These are phyloP conservation scores for Tetramorium parvispinum DNA, from an alignment of 1,140 invertebrate genomes.

Conservation along the genomic window DNA sequence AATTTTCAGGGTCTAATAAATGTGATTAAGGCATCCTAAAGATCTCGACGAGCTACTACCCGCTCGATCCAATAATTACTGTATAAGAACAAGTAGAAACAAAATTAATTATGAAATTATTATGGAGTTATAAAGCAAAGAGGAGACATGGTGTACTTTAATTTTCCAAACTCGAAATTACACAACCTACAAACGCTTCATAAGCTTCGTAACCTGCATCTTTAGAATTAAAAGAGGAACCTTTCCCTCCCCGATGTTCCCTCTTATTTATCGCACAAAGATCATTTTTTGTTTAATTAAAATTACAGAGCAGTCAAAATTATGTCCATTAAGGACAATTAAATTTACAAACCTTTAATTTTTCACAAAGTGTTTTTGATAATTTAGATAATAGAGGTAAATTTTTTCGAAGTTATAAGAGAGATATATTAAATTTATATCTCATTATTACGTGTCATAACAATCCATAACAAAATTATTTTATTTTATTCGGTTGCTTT, in stretches of 20 bases:
- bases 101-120: constrained; percentile 61
- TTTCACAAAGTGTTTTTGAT: background rate
- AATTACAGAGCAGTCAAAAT: background rate
- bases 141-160: constrained; percentile 53
- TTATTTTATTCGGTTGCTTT: background rate
- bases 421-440: constrained; percentile 8
- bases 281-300: background rate
- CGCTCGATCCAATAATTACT: constrained; percentile 51
- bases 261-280: background rate
- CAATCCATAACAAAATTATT: background rate
- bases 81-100: constrained; percentile 47
- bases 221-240: constrained; percentile 25
- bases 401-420: background rate
- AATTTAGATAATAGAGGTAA: background rate
- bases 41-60: constrained; percentile 41
- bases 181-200: constrained; percentile 14
- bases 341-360: background rate
- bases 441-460: background rate
- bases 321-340: background rate
- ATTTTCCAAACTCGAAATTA: constrained; percentile 47
- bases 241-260: background rate
- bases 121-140: constrained; percentile 45
- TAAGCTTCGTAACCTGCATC: constrained; percentile 19
- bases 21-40: constrained; percentile 56
- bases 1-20: constrained; percentile 57